Base-by-base conservation (phyloP, 1,140 invertebrate genomes). In the Euglossa dilemma region DNA sequence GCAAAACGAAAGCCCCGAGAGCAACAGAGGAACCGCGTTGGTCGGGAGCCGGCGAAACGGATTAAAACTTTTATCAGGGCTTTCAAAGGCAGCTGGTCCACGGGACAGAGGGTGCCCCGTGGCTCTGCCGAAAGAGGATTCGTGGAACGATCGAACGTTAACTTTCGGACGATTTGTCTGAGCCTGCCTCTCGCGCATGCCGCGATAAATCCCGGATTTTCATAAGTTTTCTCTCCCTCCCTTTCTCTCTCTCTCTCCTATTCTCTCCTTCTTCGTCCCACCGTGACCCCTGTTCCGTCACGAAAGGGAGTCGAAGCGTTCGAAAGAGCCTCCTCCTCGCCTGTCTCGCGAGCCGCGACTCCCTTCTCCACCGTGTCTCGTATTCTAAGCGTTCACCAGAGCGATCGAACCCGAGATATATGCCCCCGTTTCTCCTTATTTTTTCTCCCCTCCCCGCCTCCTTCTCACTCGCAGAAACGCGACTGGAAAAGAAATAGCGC, bases 91-190 rank as follows among this genome's bases (percentile, higher is more conserved):
- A 74, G 59, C 79, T 80, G 79, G 70, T 66, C 70, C 50, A 25
- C 59, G 57, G 77, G 45, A 45, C 66, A 56, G 52, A 57, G 52
- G 67, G 70, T 52, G 63, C 50, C 36, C n/a, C 36, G 43, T 61
- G 2, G 77, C 69, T 79, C 66, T 25, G 54, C 56, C 79, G 78
- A 80, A 84, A 84, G 73, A 84, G 78, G 82, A 89, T 84, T 70
- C 77, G 71, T 50, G 50, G 66, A 82, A 83, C 90, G 89, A 89
- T 87, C 80, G 84, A 87, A 88, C 86, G 89, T 89, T 90, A 90
- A 87, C 90, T 91, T 91, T 87, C 90, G 85, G 87, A 85, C 90
- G 90, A 91, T 91, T 91, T 91, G 88, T 91, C 89, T 88, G 81
- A 87, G 80, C 84, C 54, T 74, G 52, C 28, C 75, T 86, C 80